Base-by-base conservation (phyloP, 1,140 invertebrate species). In the Ectropis grisescens region DNA sequence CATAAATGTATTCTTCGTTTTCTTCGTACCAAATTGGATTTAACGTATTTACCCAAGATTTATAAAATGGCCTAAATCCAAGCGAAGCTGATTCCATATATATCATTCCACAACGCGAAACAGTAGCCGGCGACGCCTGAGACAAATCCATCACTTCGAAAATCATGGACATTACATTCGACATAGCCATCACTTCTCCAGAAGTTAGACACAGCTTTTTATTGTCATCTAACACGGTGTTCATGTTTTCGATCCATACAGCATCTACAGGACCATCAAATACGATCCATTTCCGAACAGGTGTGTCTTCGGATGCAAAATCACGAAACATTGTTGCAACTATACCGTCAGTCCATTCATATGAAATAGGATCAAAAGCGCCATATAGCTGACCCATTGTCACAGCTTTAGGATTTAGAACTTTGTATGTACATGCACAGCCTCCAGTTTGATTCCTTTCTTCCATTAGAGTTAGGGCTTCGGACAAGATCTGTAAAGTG, bases 201-300 rank as follows among this genome's bases (percentile, higher is more conserved):
- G 92, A 94, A 33, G 89, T 91, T 6, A 93, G 65, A 58, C 93
- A 95, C 0, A 95, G 78, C 87, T 96, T 96, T 83, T 97, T 97
- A 70, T 97, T 97, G 60, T 97, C 95, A 72, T 97, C 96, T 27
- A 97, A 79, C 2, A 94, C 92, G 1, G 95, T 96, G 68, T 97
- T 97, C 87, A 98, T 90, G 79, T 96, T 97, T 83, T 97, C 95
- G 41, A 97, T 96, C 95, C 95, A 98, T 1, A 96, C 90, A 13
- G 95, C 93, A 79, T 97, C 95, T 0, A 97, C 94, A 1, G 95
- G 95, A 1, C 96, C 96, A 70, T 98, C 95, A 68, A 91, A 93
- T 30, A 93, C 87, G 16, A 93, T 87, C 91, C 91, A 93, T 67
- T 97, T 96, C 36, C 90, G 85, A 40, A 92, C 88, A 2, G 86